Conservation (phyloP, 2,888 invertebrate genomes). For the Watsonalla binaria region DNA sequence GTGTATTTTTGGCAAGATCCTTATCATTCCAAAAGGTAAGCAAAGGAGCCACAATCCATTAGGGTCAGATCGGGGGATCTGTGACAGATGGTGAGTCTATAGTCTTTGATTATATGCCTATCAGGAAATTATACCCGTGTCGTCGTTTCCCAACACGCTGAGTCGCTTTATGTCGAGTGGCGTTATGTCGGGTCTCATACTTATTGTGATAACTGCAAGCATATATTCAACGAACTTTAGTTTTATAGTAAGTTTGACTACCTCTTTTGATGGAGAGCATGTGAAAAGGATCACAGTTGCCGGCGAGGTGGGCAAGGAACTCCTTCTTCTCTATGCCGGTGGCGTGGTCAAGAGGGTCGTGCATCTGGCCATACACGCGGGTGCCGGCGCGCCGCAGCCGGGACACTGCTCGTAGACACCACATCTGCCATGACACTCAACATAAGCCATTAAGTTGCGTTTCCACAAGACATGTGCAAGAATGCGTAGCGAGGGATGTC, state of each 20-base stretch:
- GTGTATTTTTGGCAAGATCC: too few relatives aligned
- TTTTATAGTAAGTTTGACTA: slow-evolving; percentile 12
- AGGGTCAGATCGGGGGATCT: too few relatives aligned
- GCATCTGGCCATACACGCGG: slow-evolving; percentile 81
- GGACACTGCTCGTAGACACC: slow-evolving; percentile 24
- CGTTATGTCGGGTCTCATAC: background rate
- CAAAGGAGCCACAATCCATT: too few relatives aligned
- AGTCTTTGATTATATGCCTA: too few relatives aligned
- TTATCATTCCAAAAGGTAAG: too few relatives aligned
- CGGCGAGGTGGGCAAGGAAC: slow-evolving; percentile 89
- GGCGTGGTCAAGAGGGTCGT: slow-evolving; percentile 92
- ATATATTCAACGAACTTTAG: too few relatives aligned
- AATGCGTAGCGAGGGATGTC: too few relatives aligned
- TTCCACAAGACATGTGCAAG: background rate
- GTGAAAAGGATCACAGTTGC: slow-evolving; percentile 92
- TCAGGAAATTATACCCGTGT: too few relatives aligned
- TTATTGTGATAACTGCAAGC: background rate
- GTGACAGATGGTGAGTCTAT: too few relatives aligned
- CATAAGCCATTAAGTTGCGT: background rate
- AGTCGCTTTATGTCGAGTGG: too few relatives aligned
- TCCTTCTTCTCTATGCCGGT: slow-evolving; percentile 96
- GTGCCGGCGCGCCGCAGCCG: slow-evolving; percentile 27
- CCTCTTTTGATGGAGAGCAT: slow-evolving; percentile 83
- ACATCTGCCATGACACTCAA: slow-evolving; percentile 17
- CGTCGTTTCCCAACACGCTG: too few relatives aligned